Percentiles rank a stretch among this genome's conserved stretches.
These are phyloP conservation scores for Thunnus albacares DNA, from an alignment of 2,797 vertebrate species.

Conservation along the genomic window DNA sequence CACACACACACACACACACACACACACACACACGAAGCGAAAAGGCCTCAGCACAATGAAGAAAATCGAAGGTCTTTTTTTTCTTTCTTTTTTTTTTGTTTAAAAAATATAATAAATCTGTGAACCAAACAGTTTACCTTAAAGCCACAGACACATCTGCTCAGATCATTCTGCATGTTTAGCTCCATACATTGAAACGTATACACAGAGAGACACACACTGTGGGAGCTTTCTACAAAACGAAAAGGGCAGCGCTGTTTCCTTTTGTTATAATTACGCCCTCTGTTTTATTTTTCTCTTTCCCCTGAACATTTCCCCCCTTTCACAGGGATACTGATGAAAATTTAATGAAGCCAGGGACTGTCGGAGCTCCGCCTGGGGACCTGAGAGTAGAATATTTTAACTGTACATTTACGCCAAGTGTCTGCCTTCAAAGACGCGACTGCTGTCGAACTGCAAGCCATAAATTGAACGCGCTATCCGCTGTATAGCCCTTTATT, in stretches of 20 bases:
- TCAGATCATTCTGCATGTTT: slow-evolving; percentile 16
- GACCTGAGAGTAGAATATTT: slow-evolving; percentile 97
- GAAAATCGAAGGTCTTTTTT: slow-evolving; percentile 47
- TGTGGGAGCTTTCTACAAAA: slow-evolving; percentile 73
- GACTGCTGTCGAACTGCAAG: slow-evolving; percentile 92
- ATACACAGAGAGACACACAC: slow-evolving; percentile 48
- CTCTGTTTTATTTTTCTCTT: slow-evolving; percentile 89
- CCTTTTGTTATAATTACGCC: slow-evolving; percentile 90
- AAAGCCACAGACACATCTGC: slow-evolving; percentile 50
- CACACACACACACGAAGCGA: slow-evolving; percentile 11
- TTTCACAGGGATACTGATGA: slow-evolving; percentile 97
- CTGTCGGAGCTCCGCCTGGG: slow-evolving; percentile 95
- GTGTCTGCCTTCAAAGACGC: slow-evolving; percentile 97
- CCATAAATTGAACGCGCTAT: slow-evolving; percentile 89
- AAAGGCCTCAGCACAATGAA: slow-evolving; percentile 55
- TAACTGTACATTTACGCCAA: slow-evolving; percentile 99
- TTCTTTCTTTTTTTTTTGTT: not conserved
- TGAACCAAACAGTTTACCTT: slow-evolving; percentile 63
- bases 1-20: slow-evolving; percentile 36
- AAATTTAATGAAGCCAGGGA: slow-evolving; percentile 99
- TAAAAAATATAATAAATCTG: slow-evolving; percentile 34
- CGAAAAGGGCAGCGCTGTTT: slow-evolving; percentile 84
- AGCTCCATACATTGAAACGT: slow-evolving; percentile 50
- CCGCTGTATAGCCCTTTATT: slow-evolving; percentile 77
- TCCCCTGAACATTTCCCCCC: slow-evolving; percentile 84